Base-by-base conservation (phyloP, 1,140 invertebrate species). In the Drosophila nebulosa region DNA sequence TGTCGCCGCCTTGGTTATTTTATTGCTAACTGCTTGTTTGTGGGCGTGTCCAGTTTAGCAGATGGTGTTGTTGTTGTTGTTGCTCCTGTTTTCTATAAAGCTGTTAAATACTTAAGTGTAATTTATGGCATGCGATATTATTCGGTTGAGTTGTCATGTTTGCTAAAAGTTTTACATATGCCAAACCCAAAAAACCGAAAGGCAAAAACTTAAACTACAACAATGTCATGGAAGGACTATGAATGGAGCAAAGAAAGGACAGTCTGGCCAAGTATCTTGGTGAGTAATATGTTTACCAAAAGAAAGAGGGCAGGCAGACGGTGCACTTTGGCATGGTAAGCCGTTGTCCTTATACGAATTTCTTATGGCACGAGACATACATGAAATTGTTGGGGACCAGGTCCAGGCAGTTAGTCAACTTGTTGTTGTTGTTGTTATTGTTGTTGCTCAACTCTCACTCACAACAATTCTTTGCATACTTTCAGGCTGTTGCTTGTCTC, bases 91-190 rank as follows among this genome's bases (percentile, higher is more conserved):
- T 73, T 50, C 73, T 53, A 77, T 79, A 86, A 85, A 80, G 78
- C 81, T 85, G 81, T 86, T 85, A 85, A 85, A 86, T 85, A 81
- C 81, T 86, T 86, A 85, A 86, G 69, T 80, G 80, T 85, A 79
- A 85, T 85, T 85, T 85, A 85, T 85, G 81, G 80, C 80, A 86
- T 86, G 81, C 81, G 81, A 85, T 85, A 86, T 86, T 85, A 80
- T 73, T 86, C 64, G 73, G 69, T 60, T 86, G 63, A 70, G 77
- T 76, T 80, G 81, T 85, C 80, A 86, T 85, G 81, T 85, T 80
- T 69, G 69, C 70, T 53, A 70, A 85, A 85, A 86, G 73, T 85
- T 85, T 85, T 85, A 70, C 81, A 85, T 85, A 80, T 77, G 68
- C 77, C 80, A 63, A 68, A 51, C 32, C 66, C 55, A 27, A 70